Evolutionary conservation across 2,888 invertebrate genomes (phyloP), one percentile per base, ranked within the genome.

Genomic region (Rosalia funebris): DNA sequence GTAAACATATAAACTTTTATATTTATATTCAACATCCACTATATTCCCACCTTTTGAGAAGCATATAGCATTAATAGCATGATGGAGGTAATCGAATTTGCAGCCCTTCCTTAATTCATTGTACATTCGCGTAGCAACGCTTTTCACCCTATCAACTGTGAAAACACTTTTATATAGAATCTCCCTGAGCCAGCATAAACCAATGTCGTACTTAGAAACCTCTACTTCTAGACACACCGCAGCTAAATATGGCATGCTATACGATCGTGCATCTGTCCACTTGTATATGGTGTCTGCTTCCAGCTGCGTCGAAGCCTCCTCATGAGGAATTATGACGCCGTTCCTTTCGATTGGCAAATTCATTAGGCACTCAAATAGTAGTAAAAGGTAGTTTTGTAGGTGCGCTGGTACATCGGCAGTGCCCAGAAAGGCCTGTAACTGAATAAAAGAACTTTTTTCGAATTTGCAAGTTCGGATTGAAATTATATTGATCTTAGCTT

Each of bases 61-160:
- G 42, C 85, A 72, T 53, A 91, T 75, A 42, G 87, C 86, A 63
- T 84, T 85, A 78, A 89, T 83, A 3, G 89, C 75, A 71, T 88
- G 85, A 7, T 82, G 77, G 3, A 87, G 87, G 75, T 95, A 4
- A 25, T 2, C 88, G 65, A 86, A 85, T 71, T 87, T 83, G 1
- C 93, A 95, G 60, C 87, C 86, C 32, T 91, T 82, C 76, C 91
- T 91, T 53, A 88, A 85, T 78, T 91, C 91, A 70, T 93, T 94
- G 44, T 90, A 85, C 82, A 95, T 86, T 79, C 95, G 92, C 62
- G 89, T 89, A 0, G 92, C 91, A 66, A 92, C 89, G 19, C 93
- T 89, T 71, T 89, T 86, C 44, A 95, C 79, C 63, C 95, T 83
- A 47, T 93, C 92, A 10, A 86, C 84, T 0, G 88, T 89, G 69